These are phyloP conservation scores for Parazoanthus atlanticus DNA, from an alignment of 92 coral and sea anemone species.

Conservation along the genomic window DNA sequence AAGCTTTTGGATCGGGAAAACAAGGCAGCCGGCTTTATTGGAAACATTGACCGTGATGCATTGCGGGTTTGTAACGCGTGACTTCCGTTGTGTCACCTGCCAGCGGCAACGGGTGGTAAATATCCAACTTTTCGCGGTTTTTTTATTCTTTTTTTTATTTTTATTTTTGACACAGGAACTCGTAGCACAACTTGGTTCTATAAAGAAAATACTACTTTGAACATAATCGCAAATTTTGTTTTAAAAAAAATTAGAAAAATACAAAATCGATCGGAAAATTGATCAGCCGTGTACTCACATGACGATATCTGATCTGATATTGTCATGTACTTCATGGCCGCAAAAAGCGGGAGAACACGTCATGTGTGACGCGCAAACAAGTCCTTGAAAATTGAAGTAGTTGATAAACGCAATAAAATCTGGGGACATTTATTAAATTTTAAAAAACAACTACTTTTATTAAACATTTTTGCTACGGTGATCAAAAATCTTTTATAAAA, in stretches of 20 bases:
- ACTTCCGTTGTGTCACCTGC: background rate
- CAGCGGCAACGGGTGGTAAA: background rate
- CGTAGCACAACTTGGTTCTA: background rate
- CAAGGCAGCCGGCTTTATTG: constrained; percentile 24
- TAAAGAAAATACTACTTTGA: background rate
- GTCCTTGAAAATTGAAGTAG: background rate
- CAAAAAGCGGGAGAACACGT: background rate
- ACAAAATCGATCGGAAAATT: too few species aligned
- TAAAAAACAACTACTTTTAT: background rate
- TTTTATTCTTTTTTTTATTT: too few species aligned
- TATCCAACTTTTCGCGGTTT: too few species aligned
- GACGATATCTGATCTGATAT: too few species aligned
- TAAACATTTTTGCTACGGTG: background rate
- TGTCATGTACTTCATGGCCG: too few species aligned
- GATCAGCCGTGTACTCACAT: too few species aligned
- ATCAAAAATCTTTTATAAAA: too few species aligned
- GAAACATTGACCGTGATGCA: constrained; percentile 34
- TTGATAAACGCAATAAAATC: background rate
- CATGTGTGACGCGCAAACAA: background rate
- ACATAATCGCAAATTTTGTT: background rate
- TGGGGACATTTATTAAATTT: background rate
- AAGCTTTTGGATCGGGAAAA: background rate
- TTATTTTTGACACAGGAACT: background rate
- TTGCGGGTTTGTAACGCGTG: constrained; percentile 20
- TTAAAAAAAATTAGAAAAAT: too few species aligned